Evolutionary conservation across 2,797 vertebrate genomes (phyloP).

Genomic region (Mastacembelus armatus): DNA sequence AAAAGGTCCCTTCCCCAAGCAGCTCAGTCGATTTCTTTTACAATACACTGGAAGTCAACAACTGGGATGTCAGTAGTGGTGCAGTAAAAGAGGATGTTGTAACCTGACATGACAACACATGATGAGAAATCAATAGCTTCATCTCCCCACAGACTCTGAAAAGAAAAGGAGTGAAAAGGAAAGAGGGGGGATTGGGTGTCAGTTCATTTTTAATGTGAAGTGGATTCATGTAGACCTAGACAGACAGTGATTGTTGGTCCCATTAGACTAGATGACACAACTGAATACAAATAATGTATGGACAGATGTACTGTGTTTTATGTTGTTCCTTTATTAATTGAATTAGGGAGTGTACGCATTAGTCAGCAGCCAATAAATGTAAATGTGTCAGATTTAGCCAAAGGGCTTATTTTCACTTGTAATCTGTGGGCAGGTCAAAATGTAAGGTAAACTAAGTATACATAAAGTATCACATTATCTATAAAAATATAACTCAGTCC

Average conservation of each 20-base stretch:
- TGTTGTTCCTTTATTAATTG: no score
- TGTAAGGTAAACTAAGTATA: no score
- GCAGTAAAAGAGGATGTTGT: constrained; percentile 62
- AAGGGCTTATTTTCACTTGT: no score
- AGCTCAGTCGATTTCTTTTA: constrained; percentile 14
- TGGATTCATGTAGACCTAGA: constrained; percentile 56
- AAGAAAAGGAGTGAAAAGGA: constrained; percentile 32
- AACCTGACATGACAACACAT: constrained; percentile 69
- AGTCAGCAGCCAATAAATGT: no score
- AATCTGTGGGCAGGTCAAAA: no score
- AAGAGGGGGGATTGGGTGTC: constrained; percentile 14
- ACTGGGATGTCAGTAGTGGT: constrained; percentile 34
- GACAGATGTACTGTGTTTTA: constrained; percentile 16
- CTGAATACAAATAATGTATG: constrained; percentile 51
- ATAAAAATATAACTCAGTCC: no score
- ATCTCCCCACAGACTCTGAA: constrained; percentile 56
- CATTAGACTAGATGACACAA: constrained; percentile 39
- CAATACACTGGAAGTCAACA: constrained; percentile 40
- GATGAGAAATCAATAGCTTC: constrained; percentile 75
- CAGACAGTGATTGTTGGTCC: constrained; percentile 52
- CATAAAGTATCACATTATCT: no score
- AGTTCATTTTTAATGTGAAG: constrained; percentile 60
- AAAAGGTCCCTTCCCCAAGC: background rate
- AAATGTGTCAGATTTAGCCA: no score
- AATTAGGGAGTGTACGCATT: no score